Conservation (phyloP, 2,888 invertebrate genomes). For the Lumbricus terrestris region DNA sequence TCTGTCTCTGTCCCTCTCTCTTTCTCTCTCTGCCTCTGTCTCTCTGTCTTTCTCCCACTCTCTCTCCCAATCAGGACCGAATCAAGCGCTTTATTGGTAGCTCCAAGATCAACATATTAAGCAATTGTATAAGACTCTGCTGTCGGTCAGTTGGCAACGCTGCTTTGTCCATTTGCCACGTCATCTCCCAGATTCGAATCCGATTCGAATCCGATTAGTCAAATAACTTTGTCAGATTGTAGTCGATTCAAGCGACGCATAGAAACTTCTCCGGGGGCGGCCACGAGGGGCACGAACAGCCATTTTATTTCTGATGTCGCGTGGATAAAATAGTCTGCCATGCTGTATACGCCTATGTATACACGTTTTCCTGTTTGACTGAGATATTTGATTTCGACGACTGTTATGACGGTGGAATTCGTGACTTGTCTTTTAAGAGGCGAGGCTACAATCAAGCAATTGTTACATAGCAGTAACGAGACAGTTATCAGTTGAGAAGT, state of each 20-base stretch:
- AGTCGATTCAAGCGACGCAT: background rate
- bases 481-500: background rate
- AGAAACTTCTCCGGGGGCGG: background rate
- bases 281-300: too few relatives aligned
- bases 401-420: background rate
- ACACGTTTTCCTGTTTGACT: background rate
- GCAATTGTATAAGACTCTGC: background rate
- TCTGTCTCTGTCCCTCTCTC: too few relatives aligned
- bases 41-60: too few relatives aligned
- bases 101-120: background rate
- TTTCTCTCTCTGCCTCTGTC: too few relatives aligned
- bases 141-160: background rate
- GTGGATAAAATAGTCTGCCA: too few relatives aligned
- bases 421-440: background rate
- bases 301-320: too few relatives aligned
- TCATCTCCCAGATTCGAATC: too few relatives aligned
- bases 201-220: background rate
- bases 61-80: background rate
- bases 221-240: background rate
- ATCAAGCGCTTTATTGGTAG: background rate
- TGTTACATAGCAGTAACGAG: background rate
- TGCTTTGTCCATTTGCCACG: background rate
- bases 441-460: too few relatives aligned
- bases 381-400: background rate
- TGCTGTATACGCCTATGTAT: too few relatives aligned